These are phyloP conservation scores for Nothoprocta pentlandii DNA, from an alignment of 2,113 vertebrate genomes.

Conservation along the genomic window DNA sequence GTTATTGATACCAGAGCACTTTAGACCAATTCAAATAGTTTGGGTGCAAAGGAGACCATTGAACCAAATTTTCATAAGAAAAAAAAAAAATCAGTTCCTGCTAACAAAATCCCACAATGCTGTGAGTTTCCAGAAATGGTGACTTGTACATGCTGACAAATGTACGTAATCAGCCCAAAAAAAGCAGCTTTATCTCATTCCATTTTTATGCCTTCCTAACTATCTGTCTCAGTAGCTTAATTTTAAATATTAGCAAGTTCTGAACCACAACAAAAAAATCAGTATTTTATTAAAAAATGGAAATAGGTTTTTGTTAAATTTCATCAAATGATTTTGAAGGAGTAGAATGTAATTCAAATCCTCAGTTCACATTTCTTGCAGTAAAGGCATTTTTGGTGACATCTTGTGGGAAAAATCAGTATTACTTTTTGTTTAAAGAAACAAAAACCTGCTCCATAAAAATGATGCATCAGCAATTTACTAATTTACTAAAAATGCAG, in stretches of 20 bases:
- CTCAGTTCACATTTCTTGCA: neutral
- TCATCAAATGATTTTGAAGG: neutral
- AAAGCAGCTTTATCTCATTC: neutral
- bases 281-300: neutral
- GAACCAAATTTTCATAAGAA: neutral
- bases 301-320: neutral
- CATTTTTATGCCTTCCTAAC: neutral
- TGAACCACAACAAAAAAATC: neutral
- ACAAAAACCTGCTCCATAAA: neutral
- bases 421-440: neutral
- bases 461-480: neutral
- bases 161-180: neutral
- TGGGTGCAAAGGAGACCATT: neutral
- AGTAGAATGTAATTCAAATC: neutral
- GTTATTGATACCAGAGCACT: neutral
- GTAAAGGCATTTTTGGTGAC: neutral
- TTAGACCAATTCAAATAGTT: neutral
- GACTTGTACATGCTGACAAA: neutral
- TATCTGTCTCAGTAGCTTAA: neutral
- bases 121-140: neutral
- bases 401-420: constrained; percentile 30
- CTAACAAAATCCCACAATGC: neutral
- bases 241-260: neutral
- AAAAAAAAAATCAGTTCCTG: neutral
- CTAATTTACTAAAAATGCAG: neutral